phyloP scores from a whole-genome alignment of 1,140 invertebrate species.

The Hyles euphorbiae region DNA sequence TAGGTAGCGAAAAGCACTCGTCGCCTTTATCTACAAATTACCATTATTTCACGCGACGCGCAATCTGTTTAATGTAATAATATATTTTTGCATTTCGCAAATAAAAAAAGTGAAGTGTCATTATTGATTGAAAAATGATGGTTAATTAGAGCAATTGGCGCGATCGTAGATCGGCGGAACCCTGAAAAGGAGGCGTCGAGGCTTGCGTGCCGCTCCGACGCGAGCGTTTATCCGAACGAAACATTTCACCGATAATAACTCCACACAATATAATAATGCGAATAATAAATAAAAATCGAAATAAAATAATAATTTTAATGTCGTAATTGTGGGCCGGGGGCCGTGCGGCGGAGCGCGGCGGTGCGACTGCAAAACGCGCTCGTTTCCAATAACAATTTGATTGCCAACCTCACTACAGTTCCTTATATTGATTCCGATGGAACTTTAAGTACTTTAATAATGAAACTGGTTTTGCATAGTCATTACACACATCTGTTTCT shows the following conservation, averaged over 20 bases:
- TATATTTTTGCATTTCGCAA: not conserved
- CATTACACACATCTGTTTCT: conserved; percentile 14
- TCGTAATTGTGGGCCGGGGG: conserved; percentile 68
- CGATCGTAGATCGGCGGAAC: conserved; percentile 28
- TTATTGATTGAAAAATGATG: conserved; percentile 1
- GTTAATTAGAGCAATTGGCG: not conserved
- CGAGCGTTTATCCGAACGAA: conserved; percentile 72
- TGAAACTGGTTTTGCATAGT: conserved; percentile 37
- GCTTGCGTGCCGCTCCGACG: conserved; percentile 57
- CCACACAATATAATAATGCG: conserved; percentile 75
- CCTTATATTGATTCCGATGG: conserved; percentile 57
- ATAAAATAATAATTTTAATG: conserved; percentile 76
- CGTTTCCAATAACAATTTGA: conserved; percentile 48
- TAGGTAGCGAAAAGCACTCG: no score
- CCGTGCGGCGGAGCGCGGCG: conserved; percentile 25
- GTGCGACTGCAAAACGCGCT: conserved; percentile 39
- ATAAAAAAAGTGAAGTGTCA: conserved; percentile 12
- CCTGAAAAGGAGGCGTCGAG: conserved; percentile 34
- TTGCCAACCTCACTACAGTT: conserved; percentile 35
- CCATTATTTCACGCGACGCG: no score
- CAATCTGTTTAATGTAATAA: no score
- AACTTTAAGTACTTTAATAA: conserved; percentile 36
- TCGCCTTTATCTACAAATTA: no score
- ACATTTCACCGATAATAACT: conserved; percentile 75
- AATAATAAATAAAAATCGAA: conserved; percentile 75